Conservation (phyloP, 2,797 vertebrate genomes). For the Hypotaenidia okinawae region DNA sequence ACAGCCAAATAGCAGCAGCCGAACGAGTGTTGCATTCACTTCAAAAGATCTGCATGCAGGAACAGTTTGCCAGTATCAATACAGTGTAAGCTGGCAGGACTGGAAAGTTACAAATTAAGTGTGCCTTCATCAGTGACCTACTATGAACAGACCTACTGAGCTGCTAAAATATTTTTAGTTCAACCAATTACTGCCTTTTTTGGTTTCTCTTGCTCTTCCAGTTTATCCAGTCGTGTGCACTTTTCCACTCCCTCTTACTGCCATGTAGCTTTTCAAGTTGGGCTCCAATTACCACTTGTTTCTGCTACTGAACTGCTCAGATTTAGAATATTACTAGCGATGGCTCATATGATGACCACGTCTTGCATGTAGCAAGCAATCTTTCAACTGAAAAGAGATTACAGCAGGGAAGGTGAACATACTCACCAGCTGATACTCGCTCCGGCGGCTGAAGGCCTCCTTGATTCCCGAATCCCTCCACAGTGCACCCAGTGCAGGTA, state of each 20-base stretch:
- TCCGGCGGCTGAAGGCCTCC: constrained; percentile 88
- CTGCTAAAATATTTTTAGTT: constrained; percentile 28
- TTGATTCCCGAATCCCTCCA: constrained; percentile 91
- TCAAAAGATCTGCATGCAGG: constrained; percentile 24
- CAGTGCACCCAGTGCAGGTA: constrained; percentile 86
- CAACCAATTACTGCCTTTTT: constrained; percentile 39
- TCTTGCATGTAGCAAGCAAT: not conserved
- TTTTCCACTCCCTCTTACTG: constrained; percentile 23
- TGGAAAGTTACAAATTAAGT: constrained; percentile 63
- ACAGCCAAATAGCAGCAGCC: not conserved
- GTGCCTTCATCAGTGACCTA: constrained; percentile 33
- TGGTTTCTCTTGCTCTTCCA: constrained; percentile 48
- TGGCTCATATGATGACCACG: not conserved
- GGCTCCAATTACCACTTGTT: constrained; percentile 8
- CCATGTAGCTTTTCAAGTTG: constrained; percentile 30
- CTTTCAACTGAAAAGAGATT: not conserved
- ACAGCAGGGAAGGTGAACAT: not conserved
- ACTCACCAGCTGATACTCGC: constrained; percentile 98
- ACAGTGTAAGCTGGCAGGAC: not conserved
- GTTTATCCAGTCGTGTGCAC: constrained; percentile 38
- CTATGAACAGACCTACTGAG: constrained; percentile 28
- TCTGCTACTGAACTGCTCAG: not conserved
- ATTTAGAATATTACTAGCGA: not conserved
- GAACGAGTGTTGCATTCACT: not conserved
- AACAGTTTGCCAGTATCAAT: constrained; percentile 18